A percentile compares a stretch with the other conserved stretches of the same genome.
Conservation (phyloP, 2,888 invertebrate species). For the Phengaris arion region DNA sequence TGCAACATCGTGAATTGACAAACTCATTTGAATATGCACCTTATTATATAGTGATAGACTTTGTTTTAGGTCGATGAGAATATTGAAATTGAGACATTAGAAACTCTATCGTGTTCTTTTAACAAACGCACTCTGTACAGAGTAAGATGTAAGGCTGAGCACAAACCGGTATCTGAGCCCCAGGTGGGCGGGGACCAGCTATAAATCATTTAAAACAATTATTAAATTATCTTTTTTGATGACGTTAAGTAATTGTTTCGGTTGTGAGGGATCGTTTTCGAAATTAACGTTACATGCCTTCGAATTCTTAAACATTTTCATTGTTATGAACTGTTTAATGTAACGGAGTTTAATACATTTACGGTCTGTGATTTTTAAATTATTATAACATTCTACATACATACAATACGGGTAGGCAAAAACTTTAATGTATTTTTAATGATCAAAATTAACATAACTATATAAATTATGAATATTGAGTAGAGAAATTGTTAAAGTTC, state of each 20-base stretch:
- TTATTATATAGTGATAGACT: constrained; percentile 44
- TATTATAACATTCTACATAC: no score
- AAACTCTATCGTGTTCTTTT: constrained; percentile 77
- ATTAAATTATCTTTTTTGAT: constrained; percentile 79
- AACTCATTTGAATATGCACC: constrained; percentile 45
- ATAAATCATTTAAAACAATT: constrained; percentile 76
- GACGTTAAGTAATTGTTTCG: constrained; percentile 79
- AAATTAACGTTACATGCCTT: constrained; percentile 54
- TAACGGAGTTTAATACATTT: neutral
- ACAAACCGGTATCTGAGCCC: constrained; percentile 71
- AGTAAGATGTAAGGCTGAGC: constrained; percentile 75
- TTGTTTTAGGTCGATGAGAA: constrained; percentile 42
- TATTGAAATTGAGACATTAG: constrained; percentile 76
- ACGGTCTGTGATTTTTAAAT: no score
- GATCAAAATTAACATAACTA: no score
- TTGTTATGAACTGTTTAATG: neutral
- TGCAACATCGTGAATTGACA: constrained; percentile 55
- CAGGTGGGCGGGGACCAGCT: constrained; percentile 72
- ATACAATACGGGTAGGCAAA: no score
- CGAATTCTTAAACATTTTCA: constrained; percentile 54
- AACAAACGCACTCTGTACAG: constrained; percentile 73
- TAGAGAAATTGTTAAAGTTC: no score
- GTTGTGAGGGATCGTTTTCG: constrained; percentile 61
- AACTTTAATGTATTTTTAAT: neutral
- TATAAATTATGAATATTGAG: no score